Conservation (phyloP, 1,140 invertebrate genomes). For the Agraylea sexmaculata region DNA sequence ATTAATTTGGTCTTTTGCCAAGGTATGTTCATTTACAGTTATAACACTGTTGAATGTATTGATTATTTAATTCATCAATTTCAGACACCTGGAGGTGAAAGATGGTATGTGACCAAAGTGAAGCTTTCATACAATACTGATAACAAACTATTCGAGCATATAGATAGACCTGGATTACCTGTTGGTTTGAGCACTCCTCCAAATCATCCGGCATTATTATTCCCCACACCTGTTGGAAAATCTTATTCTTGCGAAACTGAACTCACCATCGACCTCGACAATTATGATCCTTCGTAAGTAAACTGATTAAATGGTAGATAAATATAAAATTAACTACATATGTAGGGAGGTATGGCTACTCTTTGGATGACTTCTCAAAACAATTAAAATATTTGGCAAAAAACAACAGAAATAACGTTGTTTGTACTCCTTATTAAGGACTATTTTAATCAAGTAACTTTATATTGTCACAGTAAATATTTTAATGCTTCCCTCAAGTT, state of each 20-base stretch:
- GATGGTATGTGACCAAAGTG: slow-evolving; percentile 70
- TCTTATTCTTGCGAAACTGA: slow-evolving; percentile 66
- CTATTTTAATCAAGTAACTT: too few relatives aligned
- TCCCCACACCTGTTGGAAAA: slow-evolving; percentile 74
- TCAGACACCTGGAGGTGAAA: slow-evolving; percentile 69
- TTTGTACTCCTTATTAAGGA: too few relatives aligned
- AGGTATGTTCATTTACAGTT: slow-evolving; percentile 36
- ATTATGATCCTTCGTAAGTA: slow-evolving; percentile 34
- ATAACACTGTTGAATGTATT: not conserved
- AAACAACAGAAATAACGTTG: too few relatives aligned
- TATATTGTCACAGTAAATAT: too few relatives aligned
- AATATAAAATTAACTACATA: not conserved
- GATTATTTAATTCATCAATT: slow-evolving; percentile 20
- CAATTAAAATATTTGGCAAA: not conserved
- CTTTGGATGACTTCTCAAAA: not conserved
- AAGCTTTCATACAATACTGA: slow-evolving; percentile 50
- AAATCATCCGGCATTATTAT: slow-evolving; percentile 49
- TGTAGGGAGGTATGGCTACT: not conserved
- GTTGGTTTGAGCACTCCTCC: slow-evolving; percentile 46
- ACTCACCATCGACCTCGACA: slow-evolving; percentile 41
- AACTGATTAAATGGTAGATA: not conserved
- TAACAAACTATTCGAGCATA: slow-evolving; percentile 41
- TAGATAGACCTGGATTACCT: slow-evolving; percentile 35
- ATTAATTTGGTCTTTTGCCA: slow-evolving; percentile 56
- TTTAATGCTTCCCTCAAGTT: too few relatives aligned